A percentile compares a stretch with the other conserved stretches of the same genome.
phyloP scores from a whole-genome alignment of 2,113 vertebrate genomes.

The Alectura lathami region DNA sequence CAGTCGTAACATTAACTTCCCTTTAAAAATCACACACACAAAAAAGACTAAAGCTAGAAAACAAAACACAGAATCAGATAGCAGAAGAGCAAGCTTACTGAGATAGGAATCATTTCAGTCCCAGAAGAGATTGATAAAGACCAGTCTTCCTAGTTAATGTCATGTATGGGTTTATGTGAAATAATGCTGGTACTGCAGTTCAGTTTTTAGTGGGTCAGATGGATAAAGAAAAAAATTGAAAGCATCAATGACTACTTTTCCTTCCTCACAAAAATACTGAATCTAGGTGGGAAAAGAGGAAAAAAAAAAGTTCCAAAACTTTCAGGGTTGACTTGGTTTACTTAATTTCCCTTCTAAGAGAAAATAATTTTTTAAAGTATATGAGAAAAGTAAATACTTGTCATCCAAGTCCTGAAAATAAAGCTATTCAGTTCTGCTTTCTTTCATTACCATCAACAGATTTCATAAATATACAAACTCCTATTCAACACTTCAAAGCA shows the following conservation, averaged over 20 bases:
- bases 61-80: not conserved
- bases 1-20: not conserved
- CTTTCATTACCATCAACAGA: not conserved
- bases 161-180: not conserved
- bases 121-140: not conserved
- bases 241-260: not conserved
- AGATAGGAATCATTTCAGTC: not conserved
- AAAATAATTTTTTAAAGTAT: not conserved
- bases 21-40: not conserved
- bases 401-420: not conserved
- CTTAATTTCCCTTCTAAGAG: not conserved
- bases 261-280: not conserved
- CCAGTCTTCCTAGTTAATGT: not conserved
- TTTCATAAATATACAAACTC: not conserved
- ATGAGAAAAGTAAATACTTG: not conserved
- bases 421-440: not conserved
- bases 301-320: not conserved
- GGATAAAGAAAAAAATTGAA: not conserved
- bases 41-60: not conserved
- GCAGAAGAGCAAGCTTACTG: not conserved
- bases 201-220: not conserved
- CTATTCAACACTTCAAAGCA: not conserved
- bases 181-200: not conserved
- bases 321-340: not conserved
- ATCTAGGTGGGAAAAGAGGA: not conserved